Base-by-base conservation (phyloP, 2,888 invertebrate species). In the Tipula vernalis region DNA sequence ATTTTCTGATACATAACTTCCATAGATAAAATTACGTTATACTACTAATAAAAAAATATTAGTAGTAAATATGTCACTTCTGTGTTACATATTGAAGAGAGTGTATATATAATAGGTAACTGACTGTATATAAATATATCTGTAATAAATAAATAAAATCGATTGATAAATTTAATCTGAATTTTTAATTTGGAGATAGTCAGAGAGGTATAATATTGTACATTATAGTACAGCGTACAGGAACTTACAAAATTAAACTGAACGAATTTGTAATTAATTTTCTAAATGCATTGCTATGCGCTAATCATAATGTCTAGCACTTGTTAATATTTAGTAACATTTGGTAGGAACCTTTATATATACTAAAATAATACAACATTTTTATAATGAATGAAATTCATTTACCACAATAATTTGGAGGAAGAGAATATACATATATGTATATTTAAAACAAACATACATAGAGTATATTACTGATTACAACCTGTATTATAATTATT, bases 101-200 rank as follows among this genome's bases (percentile, higher is more conserved):
- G 5, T 57, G 5, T 57, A 10, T 71, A 28, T 71, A 71, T 57
- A 57, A 57, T 10, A 28, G 71, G 71, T 28, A 71, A 12, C 71
- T 10, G 10, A 71, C 71, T 71, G 71, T 71, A 71, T 28, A 71
- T 10, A 71, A 71, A 71, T 71, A 18, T 71, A 71, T 71, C 71
- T 71, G 71, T 71, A 71, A 71, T 71, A 71, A 71, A 71, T 71
- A 71, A 71, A 71, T 71, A 71, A 71, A 71, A 71, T 71, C 71
- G 71, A 71, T 71, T 71, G 71, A 71, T 71, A 71, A 71, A 71
- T 71, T 71, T 71, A 71, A 71, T 71, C 71, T 71, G 71, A 18
- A 71, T 71, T 71, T 71, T 71, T 71, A 71, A 71, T 71, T 71
- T 71, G 71, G 28, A 71, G 71, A 71, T n/a, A 71, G 71, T 71